These are phyloP conservation scores for Pipa parva DNA, from an alignment of 2,113 vertebrate species.

Conservation along the genomic window DNA sequence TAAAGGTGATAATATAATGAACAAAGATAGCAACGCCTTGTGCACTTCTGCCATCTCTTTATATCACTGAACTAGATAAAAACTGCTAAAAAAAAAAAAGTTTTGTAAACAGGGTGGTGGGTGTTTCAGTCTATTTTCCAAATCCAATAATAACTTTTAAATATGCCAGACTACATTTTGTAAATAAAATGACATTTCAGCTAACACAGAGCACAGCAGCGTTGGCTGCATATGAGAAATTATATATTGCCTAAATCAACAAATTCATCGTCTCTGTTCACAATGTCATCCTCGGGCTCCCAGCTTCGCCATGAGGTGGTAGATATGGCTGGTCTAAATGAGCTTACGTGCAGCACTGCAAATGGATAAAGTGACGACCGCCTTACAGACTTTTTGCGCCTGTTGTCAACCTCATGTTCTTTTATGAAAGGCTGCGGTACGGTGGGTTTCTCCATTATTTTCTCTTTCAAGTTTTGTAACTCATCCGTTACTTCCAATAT, in stretches of 20 bases:
- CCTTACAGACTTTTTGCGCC: constrained; percentile 58
- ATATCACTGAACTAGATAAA: no score
- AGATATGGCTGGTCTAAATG: constrained; percentile 72
- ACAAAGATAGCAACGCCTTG: no score
- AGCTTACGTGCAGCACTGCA: constrained; percentile 65
- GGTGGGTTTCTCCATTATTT: constrained; percentile 53
- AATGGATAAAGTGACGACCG: constrained; percentile 79
- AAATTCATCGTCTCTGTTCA: constrained; percentile 73
- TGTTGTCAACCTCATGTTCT: constrained; percentile 27
- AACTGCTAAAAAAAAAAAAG: no score
- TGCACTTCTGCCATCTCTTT: no score
- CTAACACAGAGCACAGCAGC: no score
- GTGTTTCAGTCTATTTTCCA: no score
- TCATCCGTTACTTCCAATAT: constrained; percentile 71
- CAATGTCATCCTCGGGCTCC: constrained; percentile 71
- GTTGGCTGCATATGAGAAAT: no score
- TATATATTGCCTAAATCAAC: constrained; percentile 59
- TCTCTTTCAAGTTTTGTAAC: constrained; percentile 66
- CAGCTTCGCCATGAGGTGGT: constrained; percentile 72
- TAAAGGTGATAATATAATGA: no score
- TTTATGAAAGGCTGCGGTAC: constrained; percentile 35
- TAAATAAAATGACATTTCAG: no score
- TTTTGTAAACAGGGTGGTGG: no score
- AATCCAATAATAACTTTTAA: no score
- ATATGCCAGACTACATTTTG: no score